Evolutionary conservation across 2,113 vertebrate genomes (phyloP).

Genomic region (Acrocephalus kingi): DNA sequence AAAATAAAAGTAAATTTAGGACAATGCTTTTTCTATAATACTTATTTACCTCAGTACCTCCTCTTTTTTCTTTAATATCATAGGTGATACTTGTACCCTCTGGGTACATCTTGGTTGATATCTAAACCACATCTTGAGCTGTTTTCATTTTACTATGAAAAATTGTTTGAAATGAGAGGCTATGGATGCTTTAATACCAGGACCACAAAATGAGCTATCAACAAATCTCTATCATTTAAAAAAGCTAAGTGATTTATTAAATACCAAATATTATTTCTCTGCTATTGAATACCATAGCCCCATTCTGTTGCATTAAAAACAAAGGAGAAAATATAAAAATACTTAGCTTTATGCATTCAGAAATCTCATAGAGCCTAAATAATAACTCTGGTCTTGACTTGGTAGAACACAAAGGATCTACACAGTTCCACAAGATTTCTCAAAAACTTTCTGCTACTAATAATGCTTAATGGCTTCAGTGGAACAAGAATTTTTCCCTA

Average conservation of each 20-base stretch:
- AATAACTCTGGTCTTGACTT: not conserved
- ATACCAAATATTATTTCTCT: not conserved
- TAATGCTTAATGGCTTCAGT: not conserved
- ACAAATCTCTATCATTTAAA: not conserved
- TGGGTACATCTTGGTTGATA: not conserved
- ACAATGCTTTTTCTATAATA: not conserved
- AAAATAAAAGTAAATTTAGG: not conserved
- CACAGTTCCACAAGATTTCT: not conserved
- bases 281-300: not conserved
- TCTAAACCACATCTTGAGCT: not conserved
- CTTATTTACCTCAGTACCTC: not conserved
- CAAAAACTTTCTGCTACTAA: not conserved
- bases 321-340: not conserved
- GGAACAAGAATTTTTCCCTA: not conserved
- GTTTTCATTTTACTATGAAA: not conserved
- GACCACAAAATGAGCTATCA: not conserved
- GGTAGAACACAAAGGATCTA: not conserved
- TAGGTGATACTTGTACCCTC: constrained; percentile 31
- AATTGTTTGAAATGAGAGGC: constrained; percentile 1
- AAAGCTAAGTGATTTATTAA: not conserved
- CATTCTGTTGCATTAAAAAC: not conserved
- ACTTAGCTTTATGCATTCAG: not conserved
- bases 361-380: not conserved
- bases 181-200: not conserved
- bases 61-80: not conserved